Base-by-base conservation (phyloP, 1,140 invertebrate species). In the Leptinotarsa texana region DNA sequence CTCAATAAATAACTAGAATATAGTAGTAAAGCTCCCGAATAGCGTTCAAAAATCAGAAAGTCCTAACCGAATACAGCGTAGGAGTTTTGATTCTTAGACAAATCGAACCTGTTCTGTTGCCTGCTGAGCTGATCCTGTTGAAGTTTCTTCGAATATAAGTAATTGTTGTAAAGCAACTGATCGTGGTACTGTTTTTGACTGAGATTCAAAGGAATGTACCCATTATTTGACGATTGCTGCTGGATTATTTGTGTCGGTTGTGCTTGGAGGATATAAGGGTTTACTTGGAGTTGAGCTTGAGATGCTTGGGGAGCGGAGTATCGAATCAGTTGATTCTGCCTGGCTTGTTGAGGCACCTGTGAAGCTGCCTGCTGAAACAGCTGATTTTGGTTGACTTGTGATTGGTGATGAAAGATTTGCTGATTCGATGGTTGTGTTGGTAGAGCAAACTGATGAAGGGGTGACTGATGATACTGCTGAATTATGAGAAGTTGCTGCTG, bases 401-500 rank as follows among this genome's bases (percentile, higher is more conserved):
- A 57, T 57, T 57, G 51, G 62, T 22, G n/a, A 57, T 61, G 51
- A 69, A 72, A 0, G 72, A 76, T 42, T 80, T 75, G n/a, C 73
- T 51, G 17, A 68, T 42, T 76, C 79, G 77, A 33, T 78, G 84
- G 51, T 18, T 17, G 51, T 15, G n/a, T 1, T 17, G 51, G 51
- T 5, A n/a, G 17, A 57, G 5, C 51, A 57, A 57, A 57, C 21
- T 78, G 75, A 15, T 77, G 27, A 33, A 33, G 71, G 21, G 80
- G 79, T 57, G 69, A 63, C 62, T 86, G 85, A 51, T 83, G 76
- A 75, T 84, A 84, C 49, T 76, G 79, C 65, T 81, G 47, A 68
- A 81, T 72, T 78, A 78, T 70, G 74, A 13, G 79, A 57, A 74
- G 68, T 62, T 85, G 85, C 63, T 83, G 77, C 77, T 84, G 84